Evolutionary conservation across 2,113 vertebrate genomes (phyloP).

Genomic region (Herpetotheres cachinnans): DNA sequence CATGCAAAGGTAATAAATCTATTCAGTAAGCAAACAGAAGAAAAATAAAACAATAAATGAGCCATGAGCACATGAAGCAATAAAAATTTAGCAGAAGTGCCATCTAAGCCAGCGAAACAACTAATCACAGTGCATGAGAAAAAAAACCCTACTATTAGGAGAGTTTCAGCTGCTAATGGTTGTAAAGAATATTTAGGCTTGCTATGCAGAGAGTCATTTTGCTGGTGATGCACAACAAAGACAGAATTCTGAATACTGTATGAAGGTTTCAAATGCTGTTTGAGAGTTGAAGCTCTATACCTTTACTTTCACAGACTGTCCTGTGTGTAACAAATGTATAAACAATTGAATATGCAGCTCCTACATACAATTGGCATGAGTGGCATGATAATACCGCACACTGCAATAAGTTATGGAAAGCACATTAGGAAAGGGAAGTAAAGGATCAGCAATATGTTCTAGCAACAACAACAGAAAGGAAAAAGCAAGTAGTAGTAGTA

Average conservation of each 20-base stretch:
- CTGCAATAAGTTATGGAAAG: background rate
- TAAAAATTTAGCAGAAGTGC: conserved; percentile 34
- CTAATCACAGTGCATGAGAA: background rate
- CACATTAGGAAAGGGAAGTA: background rate
- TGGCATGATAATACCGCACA: background rate
- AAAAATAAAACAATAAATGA: conserved; percentile 54
- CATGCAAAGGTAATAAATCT: conserved; percentile 39
- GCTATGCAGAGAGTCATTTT: background rate
- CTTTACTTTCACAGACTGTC: background rate
- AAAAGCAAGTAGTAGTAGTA: background rate
- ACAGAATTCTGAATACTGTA: background rate
- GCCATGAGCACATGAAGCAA: background rate
- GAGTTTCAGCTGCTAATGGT: background rate
- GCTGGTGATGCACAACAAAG: background rate
- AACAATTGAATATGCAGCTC: background rate
- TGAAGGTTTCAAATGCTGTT: background rate
- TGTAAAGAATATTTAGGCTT: background rate
- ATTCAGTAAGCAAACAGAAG: conserved; percentile 38
- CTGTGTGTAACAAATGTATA: background rate
- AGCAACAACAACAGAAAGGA: background rate
- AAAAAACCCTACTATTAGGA: background rate
- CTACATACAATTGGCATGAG: background rate
- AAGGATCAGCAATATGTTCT: background rate
- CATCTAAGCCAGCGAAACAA: conserved; percentile 9
- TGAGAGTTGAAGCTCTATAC: background rate